Evolutionary conservation across 2,888 invertebrate species (phyloP), one percentile per base, ranked within the genome.

Genomic region (Xestobium rufovillosum): DNA sequence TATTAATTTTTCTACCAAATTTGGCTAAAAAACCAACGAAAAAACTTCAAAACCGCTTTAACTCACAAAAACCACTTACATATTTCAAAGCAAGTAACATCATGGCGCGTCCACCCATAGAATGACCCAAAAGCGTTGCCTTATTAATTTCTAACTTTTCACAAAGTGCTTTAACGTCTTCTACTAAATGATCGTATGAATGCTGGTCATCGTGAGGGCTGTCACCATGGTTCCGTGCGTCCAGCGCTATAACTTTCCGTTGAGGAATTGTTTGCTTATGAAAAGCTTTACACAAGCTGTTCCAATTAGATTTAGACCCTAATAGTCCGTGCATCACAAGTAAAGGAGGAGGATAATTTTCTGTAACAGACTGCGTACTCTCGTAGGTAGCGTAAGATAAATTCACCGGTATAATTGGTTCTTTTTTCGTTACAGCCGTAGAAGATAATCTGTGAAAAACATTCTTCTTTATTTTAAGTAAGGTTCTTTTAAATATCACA

Each of bases 201-300:
- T 90, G 84, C 0, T 78, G 72, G 0, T 70, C 49, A 0, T 78
- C 69, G 59, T 94, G 92, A 1, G 86, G 83, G 57, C 94, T 94
- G 44, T 91, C 89, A 0, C 96, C 97, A 65, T 97, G 97, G 67
- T 97, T 96, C 58, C 96, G 73, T 3, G 87, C 83, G 67, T 97
- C 97, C 17, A 94, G 72, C 3, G 83, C 72, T 43, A 88, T 74
- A 0, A 91, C 69, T 76, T 79, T 67, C 72, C 85, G 60, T 73
- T 71, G 45, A 78, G 75, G 56, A 10, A 75, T 71, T 2, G 80
- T 80, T 36, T 71, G 72, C 42, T 74, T 73, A 41, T 53, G 51
- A 36, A 52, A 56, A 3, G 44, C 54, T 45, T 84, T 89, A 2
- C 83, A 80, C 10, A 92, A 63, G 23, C 79, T 75, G 49, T 82